Base-by-base conservation (phyloP, 23 tunicate genomes). In the Clavelina lepadiformis region DNA sequence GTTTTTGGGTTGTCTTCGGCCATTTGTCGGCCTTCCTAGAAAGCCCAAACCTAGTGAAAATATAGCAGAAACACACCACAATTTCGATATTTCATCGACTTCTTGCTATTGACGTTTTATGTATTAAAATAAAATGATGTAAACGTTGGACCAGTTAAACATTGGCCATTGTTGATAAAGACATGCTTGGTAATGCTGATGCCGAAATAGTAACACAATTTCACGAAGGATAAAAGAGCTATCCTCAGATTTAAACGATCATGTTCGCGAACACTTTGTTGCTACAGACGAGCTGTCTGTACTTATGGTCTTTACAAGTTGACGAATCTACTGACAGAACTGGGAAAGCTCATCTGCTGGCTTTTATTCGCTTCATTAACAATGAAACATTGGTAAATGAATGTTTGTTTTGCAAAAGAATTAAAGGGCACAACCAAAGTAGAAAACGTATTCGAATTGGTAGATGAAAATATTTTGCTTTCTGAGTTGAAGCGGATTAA, bases 1-100 rank as follows among this genome's bases (percentile, higher is more conserved):
- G 78, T 85, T 47, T 85, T 85, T 5, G 94, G 94, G 46, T 85
- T 85, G 38, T 85, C 94, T 25, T 74, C 76, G 13, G 94, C 94
- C 94, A 85, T 85, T 83, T 85, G 71, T 54, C 94, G 30, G 31
- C 94, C 67, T 65, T 85, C 85, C 6, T 85, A 85, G 49, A 85
- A 73, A 30, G 94, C 78, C 94, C 94, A 85, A n/a, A 85, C 94
- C 94, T 85, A 31, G 3, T 31, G 62, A 57, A n/a, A n/a, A n/a
- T n/a, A n/a, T n/a, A n/a, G n/a, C n/a, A n/a, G n/a, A n/a, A n/a
- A n/a, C n/a, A n/a, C n/a, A n/a, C n/a, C n/a, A n/a, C n/a, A n/a
- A n/a, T n/a, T n/a, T n/a, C n/a, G n/a, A n/a, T n/a, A n/a, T n/a
- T n/a, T n/a, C n/a, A n/a, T n/a, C n/a, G n/a, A n/a, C n/a, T n/a